phyloP scores from a whole-genome alignment of 2,888 invertebrate species.

The Smittia aterrima region DNA sequence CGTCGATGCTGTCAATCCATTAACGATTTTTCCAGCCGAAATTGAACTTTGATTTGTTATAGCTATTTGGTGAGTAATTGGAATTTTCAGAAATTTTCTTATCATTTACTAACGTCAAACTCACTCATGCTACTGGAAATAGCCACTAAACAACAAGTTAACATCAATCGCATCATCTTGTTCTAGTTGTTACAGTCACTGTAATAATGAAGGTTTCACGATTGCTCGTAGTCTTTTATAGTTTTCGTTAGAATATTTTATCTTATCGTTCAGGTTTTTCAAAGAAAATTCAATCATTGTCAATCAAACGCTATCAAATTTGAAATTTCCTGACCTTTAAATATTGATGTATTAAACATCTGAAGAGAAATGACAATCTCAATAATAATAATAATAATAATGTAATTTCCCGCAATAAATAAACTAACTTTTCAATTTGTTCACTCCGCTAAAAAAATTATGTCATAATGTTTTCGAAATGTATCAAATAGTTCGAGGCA shows the following conservation, averaged over 20 bases:
- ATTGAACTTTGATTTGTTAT: too few species aligned
- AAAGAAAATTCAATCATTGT: too few species aligned
- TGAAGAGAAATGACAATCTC: too few species aligned
- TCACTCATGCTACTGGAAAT: not conserved
- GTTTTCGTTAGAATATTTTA: not conserved
- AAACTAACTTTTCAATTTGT: too few species aligned
- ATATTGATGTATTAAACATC: too few species aligned
- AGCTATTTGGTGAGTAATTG: not conserved
- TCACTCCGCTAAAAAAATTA: too few species aligned
- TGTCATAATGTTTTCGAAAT: conserved; percentile 82
- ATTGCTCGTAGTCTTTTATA: not conserved
- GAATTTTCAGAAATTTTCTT: not conserved
- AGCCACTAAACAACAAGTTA: not conserved
- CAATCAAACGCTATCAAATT: too few species aligned
- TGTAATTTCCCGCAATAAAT: too few species aligned
- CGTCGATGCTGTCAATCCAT: not conserved
- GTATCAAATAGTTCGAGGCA: conserved; percentile 74
- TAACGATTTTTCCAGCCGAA: not conserved
- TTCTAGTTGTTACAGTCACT: not conserved
- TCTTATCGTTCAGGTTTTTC: not conserved
- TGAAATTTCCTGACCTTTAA: too few species aligned
- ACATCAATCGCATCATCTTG: not conserved
- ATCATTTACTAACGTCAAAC: not conserved
- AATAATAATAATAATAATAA: too few species aligned
- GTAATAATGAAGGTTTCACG: not conserved